Evolutionary conservation across 1,140 invertebrate genomes (phyloP), one percentile per base, ranked within the genome.

Genomic region (Lepidurus apus): DNA sequence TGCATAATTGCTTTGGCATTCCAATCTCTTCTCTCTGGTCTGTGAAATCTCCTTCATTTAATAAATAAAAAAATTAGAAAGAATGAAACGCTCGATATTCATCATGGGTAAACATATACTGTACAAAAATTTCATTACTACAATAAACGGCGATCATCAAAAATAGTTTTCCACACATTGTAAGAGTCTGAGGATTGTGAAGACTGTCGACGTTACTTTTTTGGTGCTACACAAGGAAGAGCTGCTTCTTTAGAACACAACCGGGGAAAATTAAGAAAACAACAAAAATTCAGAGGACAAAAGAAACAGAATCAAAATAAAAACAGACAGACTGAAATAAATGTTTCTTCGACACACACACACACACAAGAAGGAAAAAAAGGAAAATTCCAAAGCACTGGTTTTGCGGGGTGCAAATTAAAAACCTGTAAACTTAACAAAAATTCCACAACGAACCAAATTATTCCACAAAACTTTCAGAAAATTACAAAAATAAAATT

Each of bases 351-450:
- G 4, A 34, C 34, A 34, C 34, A 4, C 34, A 26, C 26, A 26
- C 26, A 26, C n/a, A n/a, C n/a, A n/a, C n/a, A n/a, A n/a, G n/a
- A n/a, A n/a, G n/a, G n/a, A n/a, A n/a, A n/a, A 7, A 13, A 65
- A 65, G 21, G 7, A 65, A 65, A 65, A 17, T 65, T n/a, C 13
- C 53, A 65, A 34, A 11, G 53, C 53, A 65, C 53, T 65, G 53
- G 53, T 65, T 65, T 65, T 65, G 17, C 17, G 17, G 21, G 53
- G 53, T 65, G 21, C 21, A 65, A 65, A 13, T 65, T n/a, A 65
- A 34, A 77, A 43, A 77, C 21, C 76, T 77, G 21, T 43, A 77
- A 42, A 75, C 43, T 75, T 75, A 77, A 45, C 44, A 43, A 34
- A n/a, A 45, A 77, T 43, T 77, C 17, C 44, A 45, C 76, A 77